phyloP scores from a whole-genome alignment of 92 coral and sea anemone genomes.

The Actinernus sp. region DNA sequence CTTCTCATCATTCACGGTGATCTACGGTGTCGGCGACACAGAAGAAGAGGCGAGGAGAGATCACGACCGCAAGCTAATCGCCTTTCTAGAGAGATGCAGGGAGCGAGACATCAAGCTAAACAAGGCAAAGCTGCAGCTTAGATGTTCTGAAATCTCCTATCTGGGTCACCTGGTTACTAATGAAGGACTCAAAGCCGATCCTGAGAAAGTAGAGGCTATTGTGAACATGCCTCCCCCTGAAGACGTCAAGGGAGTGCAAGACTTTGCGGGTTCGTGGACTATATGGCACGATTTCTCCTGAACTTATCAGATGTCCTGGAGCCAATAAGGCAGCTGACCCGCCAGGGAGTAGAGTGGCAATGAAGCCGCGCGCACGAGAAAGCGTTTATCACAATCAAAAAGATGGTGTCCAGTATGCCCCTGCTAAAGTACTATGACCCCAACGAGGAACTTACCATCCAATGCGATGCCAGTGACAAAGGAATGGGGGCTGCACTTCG shows the following conservation, averaged over 20 bases:
- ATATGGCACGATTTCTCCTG: too few relatives aligned
- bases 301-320: too few relatives aligned
- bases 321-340: too few relatives aligned
- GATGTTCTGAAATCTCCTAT: constrained; percentile 8
- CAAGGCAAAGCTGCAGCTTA: constrained; percentile 6
- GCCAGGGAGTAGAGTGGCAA: not conserved
- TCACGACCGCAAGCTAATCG: constrained; percentile 6
- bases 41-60: constrained; percentile 7
- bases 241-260: too few relatives aligned
- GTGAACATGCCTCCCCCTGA: constrained; percentile 18
- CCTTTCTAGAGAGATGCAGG: constrained; percentile 3
- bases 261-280: too few relatives aligned
- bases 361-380: not conserved
- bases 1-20: not conserved
- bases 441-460: not conserved
- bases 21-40: constrained; percentile 8
- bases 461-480: not conserved
- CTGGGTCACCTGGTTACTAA: constrained; percentile 19
- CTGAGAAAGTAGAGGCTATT: constrained; percentile 16
- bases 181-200: constrained; percentile 22
- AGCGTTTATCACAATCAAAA: not conserved
- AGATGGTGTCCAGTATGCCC: not conserved
- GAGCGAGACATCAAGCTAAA: constrained; percentile 20
- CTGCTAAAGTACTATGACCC: not conserved
- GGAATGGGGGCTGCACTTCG: not conserved